Evolutionary conservation across 2,113 vertebrate genomes (phyloP).

Genomic region (Macrotus californicus): DNA sequence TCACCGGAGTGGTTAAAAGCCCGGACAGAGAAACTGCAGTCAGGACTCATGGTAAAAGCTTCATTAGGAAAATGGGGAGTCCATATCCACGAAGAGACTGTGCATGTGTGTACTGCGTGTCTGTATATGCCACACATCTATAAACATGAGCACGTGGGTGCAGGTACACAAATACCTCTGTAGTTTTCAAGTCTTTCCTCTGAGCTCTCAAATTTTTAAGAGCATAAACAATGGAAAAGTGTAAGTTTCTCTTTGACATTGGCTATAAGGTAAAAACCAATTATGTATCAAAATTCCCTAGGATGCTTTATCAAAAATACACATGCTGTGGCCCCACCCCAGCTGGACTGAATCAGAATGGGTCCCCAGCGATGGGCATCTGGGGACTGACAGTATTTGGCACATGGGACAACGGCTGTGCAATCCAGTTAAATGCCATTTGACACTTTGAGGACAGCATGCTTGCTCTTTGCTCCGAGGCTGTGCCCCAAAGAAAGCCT

Average conservation of each 20-base stretch:
- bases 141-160: fast-evolving
- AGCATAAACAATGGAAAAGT: neutral
- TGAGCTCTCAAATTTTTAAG: neutral
- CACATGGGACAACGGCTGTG: neutral
- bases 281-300: neutral
- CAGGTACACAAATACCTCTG: neutral
- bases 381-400: neutral
- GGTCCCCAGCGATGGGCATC: too few relatives aligned
- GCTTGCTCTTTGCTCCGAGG: neutral
- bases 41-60: neutral
- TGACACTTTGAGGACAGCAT: neutral
- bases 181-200: neutral
- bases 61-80: neutral
- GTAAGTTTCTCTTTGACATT: neutral
- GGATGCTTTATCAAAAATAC: neutral
- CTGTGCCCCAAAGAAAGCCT: neutral
- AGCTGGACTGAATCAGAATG: neutral
- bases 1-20: neutral
- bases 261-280: neutral
- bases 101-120: fast-evolving
- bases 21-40: neutral
- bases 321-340: neutral
- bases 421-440: neutral
- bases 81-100: neutral
- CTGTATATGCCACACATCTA: neutral